Percentiles rank a stretch among this genome's conserved stretches.
Evolutionary conservation across 2,888 invertebrate genomes (phyloP).

Genomic region (Drosophila austrosaltans): DNA sequence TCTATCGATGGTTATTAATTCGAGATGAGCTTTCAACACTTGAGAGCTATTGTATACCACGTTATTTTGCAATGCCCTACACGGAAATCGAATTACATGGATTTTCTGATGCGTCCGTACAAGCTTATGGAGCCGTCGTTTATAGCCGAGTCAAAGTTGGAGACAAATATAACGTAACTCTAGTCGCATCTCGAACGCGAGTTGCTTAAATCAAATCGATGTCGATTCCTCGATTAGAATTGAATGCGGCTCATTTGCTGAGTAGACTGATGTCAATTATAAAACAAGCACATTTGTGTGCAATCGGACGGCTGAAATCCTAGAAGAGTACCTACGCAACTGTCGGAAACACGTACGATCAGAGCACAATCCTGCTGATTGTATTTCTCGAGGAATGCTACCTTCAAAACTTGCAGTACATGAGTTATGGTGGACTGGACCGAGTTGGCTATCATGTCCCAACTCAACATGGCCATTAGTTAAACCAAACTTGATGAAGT

Average conservation of each 20-base stretch:
- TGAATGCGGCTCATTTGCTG: slow-evolving; percentile 5
- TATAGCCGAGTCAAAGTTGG: neutral
- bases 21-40: neutral
- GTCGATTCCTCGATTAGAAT: neutral
- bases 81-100: neutral
- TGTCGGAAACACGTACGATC: no score
- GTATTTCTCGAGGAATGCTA: no score
- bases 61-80: neutral
- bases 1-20: no score
- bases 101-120: neutral
- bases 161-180: neutral
- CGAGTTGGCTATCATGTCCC: no score
- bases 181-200: neutral
- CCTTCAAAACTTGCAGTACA: no score
- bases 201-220: neutral
- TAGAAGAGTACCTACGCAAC: no score
- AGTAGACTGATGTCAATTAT: neutral
- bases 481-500: no score
- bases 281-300: no score
- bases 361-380: no score
- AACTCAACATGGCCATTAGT: no score
- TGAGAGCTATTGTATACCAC: neutral
- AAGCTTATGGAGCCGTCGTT: neutral
- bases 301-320: no score
- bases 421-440: no score